Percentiles rank a stretch among this genome's conserved stretches.
These are phyloP conservation scores for Anticlea derivata DNA, from an alignment of 2,888 invertebrate genomes.

Conservation along the genomic window DNA sequence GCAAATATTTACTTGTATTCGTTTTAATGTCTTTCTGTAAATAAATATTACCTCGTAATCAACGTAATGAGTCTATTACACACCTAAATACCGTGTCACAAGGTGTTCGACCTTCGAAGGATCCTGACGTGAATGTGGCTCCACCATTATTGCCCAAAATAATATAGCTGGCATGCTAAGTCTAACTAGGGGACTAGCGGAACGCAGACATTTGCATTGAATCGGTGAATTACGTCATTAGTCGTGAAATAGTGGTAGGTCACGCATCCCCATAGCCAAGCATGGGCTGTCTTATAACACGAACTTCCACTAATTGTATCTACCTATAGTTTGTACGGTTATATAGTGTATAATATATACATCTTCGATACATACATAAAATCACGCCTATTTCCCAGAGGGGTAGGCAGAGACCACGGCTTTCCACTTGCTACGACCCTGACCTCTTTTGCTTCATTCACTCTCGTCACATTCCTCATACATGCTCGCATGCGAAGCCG, in stretches of 20 bases:
- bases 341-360: too few species aligned
- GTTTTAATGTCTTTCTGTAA: too few species aligned
- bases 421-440: too few species aligned
- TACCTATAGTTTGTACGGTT: not conserved
- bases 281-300: slow-evolving; percentile 4
- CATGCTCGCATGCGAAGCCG: too few species aligned
- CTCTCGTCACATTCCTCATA: too few species aligned
- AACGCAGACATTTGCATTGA: slow-evolving; percentile 31
- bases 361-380: too few species aligned
- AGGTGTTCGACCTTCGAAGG: slow-evolving; percentile 28
- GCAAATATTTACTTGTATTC: too few species aligned
- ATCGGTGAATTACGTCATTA: slow-evolving; percentile 27
- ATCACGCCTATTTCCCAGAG: too few species aligned
- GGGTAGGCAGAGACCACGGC: too few species aligned
- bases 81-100: slow-evolving; percentile 7
- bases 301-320: not conserved
- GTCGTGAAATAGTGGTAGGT: slow-evolving; percentile 22
- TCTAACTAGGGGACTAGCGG: slow-evolving; percentile 29
- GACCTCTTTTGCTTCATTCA: too few species aligned
- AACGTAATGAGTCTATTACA: slow-evolving; percentile 7
- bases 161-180: slow-evolving; percentile 18
- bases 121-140: slow-evolving; percentile 28
- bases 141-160: slow-evolving; percentile 27
- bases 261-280: slow-evolving; percentile 14
- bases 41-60: slow-evolving; percentile 19